Percentiles rank a stretch among this genome's conserved stretches.
Evolutionary conservation across 2,797 vertebrate species (phyloP).

Genomic region (Vireo griseus): DNA sequence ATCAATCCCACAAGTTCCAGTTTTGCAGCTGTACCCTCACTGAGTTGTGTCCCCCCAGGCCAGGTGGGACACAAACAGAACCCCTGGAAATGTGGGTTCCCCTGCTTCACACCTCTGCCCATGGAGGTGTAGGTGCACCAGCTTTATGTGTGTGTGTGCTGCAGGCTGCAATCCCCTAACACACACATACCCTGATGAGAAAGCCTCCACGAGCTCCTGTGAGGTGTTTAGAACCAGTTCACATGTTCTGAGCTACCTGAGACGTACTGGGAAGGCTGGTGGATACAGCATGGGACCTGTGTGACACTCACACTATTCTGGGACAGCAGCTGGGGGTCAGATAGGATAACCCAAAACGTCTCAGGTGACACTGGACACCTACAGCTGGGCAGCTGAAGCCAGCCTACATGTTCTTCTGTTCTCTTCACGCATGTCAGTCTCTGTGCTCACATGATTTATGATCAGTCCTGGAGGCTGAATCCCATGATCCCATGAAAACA

Average conservation of each 20-base stretch:
- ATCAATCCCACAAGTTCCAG: neutral
- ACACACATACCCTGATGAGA: neutral
- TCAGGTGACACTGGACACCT: neutral
- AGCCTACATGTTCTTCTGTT: neutral
- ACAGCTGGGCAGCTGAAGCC: neutral
- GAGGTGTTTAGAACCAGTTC: neutral
- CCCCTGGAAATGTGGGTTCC: neutral
- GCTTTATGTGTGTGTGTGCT: neutral
- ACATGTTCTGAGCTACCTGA: neutral
- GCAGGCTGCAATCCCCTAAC: neutral
- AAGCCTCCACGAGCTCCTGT: neutral
- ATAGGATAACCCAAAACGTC: neutral
- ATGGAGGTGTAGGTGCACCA: neutral
- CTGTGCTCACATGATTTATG: fast-evolving
- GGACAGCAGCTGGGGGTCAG: neutral
- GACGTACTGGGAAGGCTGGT: neutral
- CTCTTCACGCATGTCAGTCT: neutral
- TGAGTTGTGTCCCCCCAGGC: neutral
- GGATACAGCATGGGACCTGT: neutral
- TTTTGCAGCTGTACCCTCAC: neutral
- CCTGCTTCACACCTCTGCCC: neutral
- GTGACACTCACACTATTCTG: neutral
- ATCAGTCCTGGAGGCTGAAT: neutral
- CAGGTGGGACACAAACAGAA: neutral
- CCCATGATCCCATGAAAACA: neutral